Evolutionary conservation across 2,888 invertebrate genomes (phyloP).

Genomic region (Ceramica pisi): DNA sequence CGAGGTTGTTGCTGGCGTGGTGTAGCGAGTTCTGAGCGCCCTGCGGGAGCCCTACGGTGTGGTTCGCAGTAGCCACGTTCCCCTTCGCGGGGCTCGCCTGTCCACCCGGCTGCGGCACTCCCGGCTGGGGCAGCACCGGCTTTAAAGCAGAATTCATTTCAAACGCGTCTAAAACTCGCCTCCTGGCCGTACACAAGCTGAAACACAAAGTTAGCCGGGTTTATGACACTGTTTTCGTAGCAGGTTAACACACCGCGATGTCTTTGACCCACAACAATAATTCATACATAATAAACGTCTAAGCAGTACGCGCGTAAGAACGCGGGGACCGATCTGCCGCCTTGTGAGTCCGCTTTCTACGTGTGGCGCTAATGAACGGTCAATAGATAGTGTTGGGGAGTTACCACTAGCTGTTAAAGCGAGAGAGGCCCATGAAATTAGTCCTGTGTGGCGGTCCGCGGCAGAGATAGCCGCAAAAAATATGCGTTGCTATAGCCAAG

Average conservation of each 20-base stretch:
- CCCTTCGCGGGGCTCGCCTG: slow-evolving; percentile 87
- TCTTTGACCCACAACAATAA: slow-evolving; percentile 90
- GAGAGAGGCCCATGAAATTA: slow-evolving; percentile 83
- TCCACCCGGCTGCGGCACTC: slow-evolving; percentile 85
- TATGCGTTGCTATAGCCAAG: slow-evolving; percentile 88
- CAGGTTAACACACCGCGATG: slow-evolving; percentile 82
- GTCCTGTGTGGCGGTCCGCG: slow-evolving; percentile 76
- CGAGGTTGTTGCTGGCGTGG: slow-evolving; percentile 79
- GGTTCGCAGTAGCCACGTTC: slow-evolving; percentile 85
- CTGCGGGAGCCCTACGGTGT: slow-evolving; percentile 84
- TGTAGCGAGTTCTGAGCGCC: slow-evolving; percentile 85
- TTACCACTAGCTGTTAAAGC: slow-evolving; percentile 82
- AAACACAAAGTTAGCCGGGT: slow-evolving; percentile 82
- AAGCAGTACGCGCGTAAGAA: slow-evolving; percentile 84
- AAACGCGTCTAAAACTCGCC: slow-evolving; percentile 74
- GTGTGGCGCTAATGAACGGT: slow-evolving; percentile 70
- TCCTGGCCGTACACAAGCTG: slow-evolving; percentile 76
- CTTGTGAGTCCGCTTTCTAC: slow-evolving; percentile 76
- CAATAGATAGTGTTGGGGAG: slow-evolving; percentile 73
- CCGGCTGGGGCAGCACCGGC: slow-evolving; percentile 90
- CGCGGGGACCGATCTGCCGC: slow-evolving; percentile 77
- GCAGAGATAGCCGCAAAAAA: slow-evolving; percentile 87
- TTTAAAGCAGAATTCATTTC: slow-evolving; percentile 92
- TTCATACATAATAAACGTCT: slow-evolving; percentile 84
- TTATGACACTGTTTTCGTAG: slow-evolving; percentile 79